Conservation (phyloP, 30 jellyfish, hydroid and myxozoan species). For the Aurelia coerulea region DNA sequence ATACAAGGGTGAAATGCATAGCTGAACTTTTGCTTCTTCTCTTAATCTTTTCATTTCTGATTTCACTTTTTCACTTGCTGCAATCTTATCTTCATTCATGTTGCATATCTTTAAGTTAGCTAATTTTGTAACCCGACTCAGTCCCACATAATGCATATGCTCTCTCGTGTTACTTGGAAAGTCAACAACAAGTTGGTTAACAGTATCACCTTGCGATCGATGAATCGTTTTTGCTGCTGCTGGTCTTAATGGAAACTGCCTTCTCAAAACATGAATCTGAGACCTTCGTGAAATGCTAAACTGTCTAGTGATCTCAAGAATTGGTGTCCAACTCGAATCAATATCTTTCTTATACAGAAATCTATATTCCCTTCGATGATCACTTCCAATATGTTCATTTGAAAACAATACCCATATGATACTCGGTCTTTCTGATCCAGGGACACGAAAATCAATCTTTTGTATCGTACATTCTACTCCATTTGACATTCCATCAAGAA, state of each 20-base stretch:
- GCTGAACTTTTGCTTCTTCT: background rate
- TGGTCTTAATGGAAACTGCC: conserved; percentile 47
- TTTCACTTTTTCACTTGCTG: conserved; percentile 13
- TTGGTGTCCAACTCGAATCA: conserved; percentile 28
- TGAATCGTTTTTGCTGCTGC: conserved; percentile 50
- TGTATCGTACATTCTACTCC: conserved; percentile 43
- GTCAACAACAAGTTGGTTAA: background rate
- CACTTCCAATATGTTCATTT: background rate
- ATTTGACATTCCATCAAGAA: conserved; percentile 27
- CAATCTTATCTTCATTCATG: background rate
- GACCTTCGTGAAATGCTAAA: background rate
- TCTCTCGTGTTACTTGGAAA: conserved; percentile 12
- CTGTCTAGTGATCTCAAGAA: conserved; percentile 15
- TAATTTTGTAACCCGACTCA: conserved; percentile 19
- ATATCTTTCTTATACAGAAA: background rate
- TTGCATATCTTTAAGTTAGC: background rate
- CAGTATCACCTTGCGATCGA: conserved; percentile 47
- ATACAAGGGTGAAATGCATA: background rate
- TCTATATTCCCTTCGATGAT: background rate
- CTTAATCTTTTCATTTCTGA: conserved; percentile 35
- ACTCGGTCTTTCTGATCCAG: conserved; percentile 15
- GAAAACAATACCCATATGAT: conserved; percentile 26
- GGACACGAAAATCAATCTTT: conserved; percentile 12
- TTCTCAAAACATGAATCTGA: no score
- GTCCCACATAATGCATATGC: conserved; percentile 46